These are phyloP conservation scores for Prochilodus magdalenae DNA, from an alignment of 2,113 vertebrate species.

Conservation along the genomic window DNA sequence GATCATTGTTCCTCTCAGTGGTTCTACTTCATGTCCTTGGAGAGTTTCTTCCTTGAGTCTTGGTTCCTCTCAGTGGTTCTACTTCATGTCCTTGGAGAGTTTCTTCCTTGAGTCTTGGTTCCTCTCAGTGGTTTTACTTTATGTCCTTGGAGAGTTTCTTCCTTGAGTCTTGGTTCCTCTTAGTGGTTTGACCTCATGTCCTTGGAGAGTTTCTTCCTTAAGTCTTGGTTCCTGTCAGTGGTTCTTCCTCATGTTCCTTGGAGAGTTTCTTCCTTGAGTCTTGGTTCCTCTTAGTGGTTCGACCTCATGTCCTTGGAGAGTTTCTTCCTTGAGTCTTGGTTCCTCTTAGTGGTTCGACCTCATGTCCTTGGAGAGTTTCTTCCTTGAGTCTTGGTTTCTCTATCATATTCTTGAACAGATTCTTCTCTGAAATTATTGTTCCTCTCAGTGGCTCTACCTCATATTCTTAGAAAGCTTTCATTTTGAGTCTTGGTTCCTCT, in stretches of 20 bases:
- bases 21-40: neutral
- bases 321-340: neutral
- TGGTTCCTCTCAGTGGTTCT: neutral
- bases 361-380: no score
- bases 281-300: neutral
- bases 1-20: neutral
- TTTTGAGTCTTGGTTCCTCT: no score
- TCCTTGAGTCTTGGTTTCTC: no score
- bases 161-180: neutral
- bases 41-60: neutral
- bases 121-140: neutral
- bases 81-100: neutral
- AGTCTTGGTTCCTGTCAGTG: neutral
- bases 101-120: neutral
- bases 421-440: no score
- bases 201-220: no score
- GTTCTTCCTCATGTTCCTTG: neutral
- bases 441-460: no score
- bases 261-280: neutral
- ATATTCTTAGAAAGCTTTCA: no score
- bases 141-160: neutral
- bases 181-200: neutral
- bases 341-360: neutral
- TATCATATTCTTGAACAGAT: no score
- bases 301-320: neutral